Percentiles rank a stretch among this genome's conserved stretches.
Evolutionary conservation across 2,888 invertebrate species (phyloP).

Genomic region (Sisyra terminalis): DNA sequence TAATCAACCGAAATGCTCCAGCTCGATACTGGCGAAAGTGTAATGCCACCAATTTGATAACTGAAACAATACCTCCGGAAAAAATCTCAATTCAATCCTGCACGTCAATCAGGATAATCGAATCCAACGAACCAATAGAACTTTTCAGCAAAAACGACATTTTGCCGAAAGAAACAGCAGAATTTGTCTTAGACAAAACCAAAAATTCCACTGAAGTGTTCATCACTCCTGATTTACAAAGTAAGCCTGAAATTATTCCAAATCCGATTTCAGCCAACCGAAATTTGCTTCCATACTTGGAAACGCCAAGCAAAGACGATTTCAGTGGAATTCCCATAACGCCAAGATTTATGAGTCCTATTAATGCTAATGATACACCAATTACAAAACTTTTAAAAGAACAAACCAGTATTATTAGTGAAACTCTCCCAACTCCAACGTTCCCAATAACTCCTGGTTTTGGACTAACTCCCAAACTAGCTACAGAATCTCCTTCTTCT

Average conservation of each 20-base stretch:
- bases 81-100: too few species aligned
- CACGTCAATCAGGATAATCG: too few species aligned
- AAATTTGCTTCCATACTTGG: slow-evolving; percentile 17
- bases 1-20: slow-evolving; percentile 14
- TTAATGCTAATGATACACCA: slow-evolving; percentile 17
- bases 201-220: too few species aligned
- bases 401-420: slow-evolving; percentile 20
- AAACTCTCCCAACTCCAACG: slow-evolving; percentile 20
- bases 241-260: slow-evolving; percentile 10
- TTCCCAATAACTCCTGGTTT: slow-evolving; percentile 23
- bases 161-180: too few species aligned
- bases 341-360: slow-evolving; percentile 15
- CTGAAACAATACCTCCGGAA: slow-evolving; percentile 5
- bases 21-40: slow-evolving; percentile 17
- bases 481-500: slow-evolving; percentile 11
- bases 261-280: slow-evolving; percentile 14
- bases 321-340: slow-evolving; percentile 17
- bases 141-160: too few species aligned
- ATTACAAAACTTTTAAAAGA: slow-evolving; percentile 23
- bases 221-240: background rate
- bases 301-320: slow-evolving; percentile 17
- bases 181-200: too few species aligned
- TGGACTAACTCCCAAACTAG: slow-evolving; percentile 18
- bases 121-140: too few species aligned
- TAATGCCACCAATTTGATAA: slow-evolving; percentile 15